Evolutionary conservation across 2,113 vertebrate species (phyloP), one percentile per base, ranked within the genome.

Genomic region (Anoplopoma fimbria): DNA sequence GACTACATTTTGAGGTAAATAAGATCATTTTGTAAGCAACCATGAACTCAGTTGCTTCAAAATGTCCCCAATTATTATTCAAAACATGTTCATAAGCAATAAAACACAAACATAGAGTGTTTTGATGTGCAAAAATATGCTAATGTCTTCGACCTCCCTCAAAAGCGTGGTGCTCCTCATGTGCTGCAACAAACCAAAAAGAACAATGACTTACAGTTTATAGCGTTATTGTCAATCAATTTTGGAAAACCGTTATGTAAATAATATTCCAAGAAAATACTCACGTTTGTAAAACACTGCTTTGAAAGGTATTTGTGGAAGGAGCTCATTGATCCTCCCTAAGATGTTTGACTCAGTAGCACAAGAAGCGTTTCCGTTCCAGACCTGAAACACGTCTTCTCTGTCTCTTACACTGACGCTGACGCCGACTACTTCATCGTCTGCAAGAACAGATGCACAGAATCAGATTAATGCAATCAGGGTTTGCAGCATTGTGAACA

Each of bases 271-370:
- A 19, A 64, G 25, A 34, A 82, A 79, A 92, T 82, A 97, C 98
- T 98, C 92, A 99, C 98, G 95, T 92, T 99, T 99, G 95, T 99
- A 99, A 95, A 99, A 99, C 75, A 97, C 96, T 0, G 95, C 97
- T 96, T 98, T 99, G 93, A 99, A 99, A 86, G 96, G 86, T 0
- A 95, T 96, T 76, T 96, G 94, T 74, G 98, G 98, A 83, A 99
- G 96, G 81, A 99, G 97, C 87, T 97, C 94, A 12, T 97, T 92
- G 87, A 99, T 97, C 91, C 97, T 97, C 77, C 96, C 96, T 89
- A 98, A 82, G 90, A 99, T 91, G 6, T 96, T 97, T 0, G 97
- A 97, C 94, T 98, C 96, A 0, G 91, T 96, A 53, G 96, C 97
- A 86, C 94, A 93, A 8, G 95, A 96, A 21, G 98, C 97, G 2